Conservation (phyloP, 1,140 invertebrate species). For the Papilio aristodemus region DNA sequence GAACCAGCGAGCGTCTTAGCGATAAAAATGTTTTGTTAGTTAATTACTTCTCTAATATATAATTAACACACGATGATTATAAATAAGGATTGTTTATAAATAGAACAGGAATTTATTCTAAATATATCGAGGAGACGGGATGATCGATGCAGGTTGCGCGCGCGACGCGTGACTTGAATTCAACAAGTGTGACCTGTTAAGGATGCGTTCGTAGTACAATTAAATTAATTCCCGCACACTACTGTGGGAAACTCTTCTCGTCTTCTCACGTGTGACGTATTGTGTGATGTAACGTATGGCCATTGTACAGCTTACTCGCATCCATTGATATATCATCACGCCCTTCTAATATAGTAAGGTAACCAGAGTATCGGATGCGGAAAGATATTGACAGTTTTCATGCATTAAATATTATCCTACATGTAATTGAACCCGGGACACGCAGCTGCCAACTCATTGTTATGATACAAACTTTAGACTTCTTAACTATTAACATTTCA, state of each 20-base stretch:
- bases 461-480: too few relatives aligned
- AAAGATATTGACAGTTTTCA: too few relatives aligned
- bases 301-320: slow-evolving; percentile 6
- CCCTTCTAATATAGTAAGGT: too few relatives aligned
- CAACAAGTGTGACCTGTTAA: slow-evolving; percentile 61
- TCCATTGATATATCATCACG: too few relatives aligned
- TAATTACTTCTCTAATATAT: neutral
- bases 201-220: slow-evolving; percentile 54
- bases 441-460: too few relatives aligned
- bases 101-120: slow-evolving; percentile 17
- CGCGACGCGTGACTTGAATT: slow-evolving; percentile 64
- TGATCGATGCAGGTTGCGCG: slow-evolving; percentile 65
- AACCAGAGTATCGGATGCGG: too few relatives aligned
- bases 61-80: slow-evolving; percentile 23
- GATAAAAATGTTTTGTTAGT: neutral
- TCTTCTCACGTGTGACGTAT: slow-evolving; percentile 17
- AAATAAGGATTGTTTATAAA: slow-evolving; percentile 29
- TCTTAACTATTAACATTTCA: too few relatives aligned
- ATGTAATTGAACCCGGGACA: too few relatives aligned
- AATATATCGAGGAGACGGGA: slow-evolving; percentile 35
- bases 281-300: slow-evolving; percentile 3
- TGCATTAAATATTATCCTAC: too few relatives aligned
- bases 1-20: neutral
- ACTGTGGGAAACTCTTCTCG: slow-evolving; percentile 13
- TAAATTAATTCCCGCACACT: slow-evolving; percentile 21